These are phyloP conservation scores for Steatornis caripensis DNA, from an alignment of 2,113 vertebrate species.

Conservation along the genomic window DNA sequence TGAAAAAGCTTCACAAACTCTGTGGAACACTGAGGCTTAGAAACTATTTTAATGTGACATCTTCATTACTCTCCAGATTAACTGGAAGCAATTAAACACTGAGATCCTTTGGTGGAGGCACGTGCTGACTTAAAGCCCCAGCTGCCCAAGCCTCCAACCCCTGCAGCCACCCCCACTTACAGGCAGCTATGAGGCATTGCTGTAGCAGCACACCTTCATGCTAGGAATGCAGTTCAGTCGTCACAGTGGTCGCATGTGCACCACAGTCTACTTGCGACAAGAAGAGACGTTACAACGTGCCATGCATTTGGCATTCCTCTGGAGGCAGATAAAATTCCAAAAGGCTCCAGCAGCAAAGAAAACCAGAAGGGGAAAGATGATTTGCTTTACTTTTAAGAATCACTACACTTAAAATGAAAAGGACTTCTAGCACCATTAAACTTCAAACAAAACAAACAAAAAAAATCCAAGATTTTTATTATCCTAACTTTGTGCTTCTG, in stretches of 20 bases:
- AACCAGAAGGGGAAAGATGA: neutral
- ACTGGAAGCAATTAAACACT: neutral
- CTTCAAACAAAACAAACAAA: neutral
- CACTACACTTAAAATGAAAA: neutral
- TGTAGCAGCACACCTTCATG: neutral
- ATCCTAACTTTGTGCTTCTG: neutral
- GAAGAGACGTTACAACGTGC: neutral
- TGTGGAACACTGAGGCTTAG: neutral
- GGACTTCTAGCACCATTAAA: neutral
- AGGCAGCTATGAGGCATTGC: neutral
- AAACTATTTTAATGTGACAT: neutral
- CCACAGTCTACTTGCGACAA: neutral
- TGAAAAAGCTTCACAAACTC: neutral
- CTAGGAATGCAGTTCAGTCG: neutral
- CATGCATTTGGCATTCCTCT: neutral
- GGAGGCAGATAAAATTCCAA: neutral
- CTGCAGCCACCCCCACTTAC: neutral
- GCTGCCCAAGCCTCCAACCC: neutral
- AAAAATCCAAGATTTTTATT: neutral
- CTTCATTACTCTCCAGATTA: neutral
- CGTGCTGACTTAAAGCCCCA: neutral
- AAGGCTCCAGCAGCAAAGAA: neutral
- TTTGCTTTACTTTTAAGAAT: neutral
- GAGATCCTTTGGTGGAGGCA: neutral
- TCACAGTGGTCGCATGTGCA: accelerated